Conservation (phyloP, 2,797 vertebrate genomes). For the Eremophila alpestris region DNA sequence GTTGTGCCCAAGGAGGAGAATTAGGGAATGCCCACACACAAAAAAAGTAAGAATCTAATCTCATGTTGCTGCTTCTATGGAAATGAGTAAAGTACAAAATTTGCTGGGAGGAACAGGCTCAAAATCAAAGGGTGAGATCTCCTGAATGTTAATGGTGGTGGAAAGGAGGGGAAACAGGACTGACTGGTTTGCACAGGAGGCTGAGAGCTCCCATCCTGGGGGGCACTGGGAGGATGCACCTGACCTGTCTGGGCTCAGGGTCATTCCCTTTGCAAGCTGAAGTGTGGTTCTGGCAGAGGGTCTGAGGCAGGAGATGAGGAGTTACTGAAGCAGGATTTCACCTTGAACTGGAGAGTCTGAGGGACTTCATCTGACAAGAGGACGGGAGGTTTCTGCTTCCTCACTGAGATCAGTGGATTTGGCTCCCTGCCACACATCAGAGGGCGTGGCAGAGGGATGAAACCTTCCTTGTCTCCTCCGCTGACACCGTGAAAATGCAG, state of each 20-base stretch:
- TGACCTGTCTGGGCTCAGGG: not conserved
- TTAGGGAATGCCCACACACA: not conserved
- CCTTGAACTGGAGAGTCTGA: not conserved
- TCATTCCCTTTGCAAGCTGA: not conserved
- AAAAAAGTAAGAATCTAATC: not conserved
- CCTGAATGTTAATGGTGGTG: not conserved
- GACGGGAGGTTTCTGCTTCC: not conserved
- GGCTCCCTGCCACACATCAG: not conserved
- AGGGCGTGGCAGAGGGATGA: not conserved
- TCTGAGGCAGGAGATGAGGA: not conserved
- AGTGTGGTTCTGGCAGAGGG: not conserved
- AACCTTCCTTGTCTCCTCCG: not conserved
- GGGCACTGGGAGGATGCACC: not conserved
- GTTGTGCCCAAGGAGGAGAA: not conserved
- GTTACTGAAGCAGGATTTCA: not conserved
- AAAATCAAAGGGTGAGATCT: not conserved
- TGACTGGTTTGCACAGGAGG: not conserved
- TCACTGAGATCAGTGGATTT: not conserved
- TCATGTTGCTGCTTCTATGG: not conserved
- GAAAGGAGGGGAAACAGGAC: not conserved
- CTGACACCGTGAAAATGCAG: not conserved
- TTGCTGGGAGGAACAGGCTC: not conserved
- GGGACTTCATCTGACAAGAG: rapidly evolving
- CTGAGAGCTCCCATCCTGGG: not conserved
- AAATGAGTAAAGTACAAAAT: not conserved